Conservation (phyloP, 2,113 vertebrate genomes). For the Stomatorhinus ivindoensis region DNA sequence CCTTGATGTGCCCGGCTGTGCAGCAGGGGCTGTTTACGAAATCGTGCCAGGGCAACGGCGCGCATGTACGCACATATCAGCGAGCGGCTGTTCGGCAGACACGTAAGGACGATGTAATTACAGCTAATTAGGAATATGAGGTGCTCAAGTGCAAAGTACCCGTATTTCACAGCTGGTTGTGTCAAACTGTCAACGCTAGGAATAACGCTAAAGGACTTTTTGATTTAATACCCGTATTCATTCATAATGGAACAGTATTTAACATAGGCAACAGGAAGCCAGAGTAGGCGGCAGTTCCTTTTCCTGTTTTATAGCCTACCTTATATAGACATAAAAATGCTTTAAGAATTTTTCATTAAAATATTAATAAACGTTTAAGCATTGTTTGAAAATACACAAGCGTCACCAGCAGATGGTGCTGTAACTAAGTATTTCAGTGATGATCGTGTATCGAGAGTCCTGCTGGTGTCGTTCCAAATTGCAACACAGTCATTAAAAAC, state of each 20-base stretch:
- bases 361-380: background rate
- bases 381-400: background rate
- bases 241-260: background rate
- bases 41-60: background rate
- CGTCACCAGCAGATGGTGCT: slow-evolving; percentile 14
- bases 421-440: background rate
- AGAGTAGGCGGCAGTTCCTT: background rate
- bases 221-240: background rate
- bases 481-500: background rate
- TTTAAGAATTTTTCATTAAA: background rate
- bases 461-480: background rate
- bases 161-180: background rate
- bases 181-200: background rate
- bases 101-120: background rate
- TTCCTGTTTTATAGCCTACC: background rate
- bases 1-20: slow-evolving; percentile 13
- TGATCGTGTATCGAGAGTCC: background rate
- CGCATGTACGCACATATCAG: background rate
- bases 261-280: background rate
- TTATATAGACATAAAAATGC: background rate
- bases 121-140: background rate
- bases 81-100: background rate
- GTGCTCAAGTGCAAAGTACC: background rate
- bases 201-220: background rate
- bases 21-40: background rate